Conservation (phyloP, 2,113 vertebrate genomes). For the Peucedramus taeniatus region DNA sequence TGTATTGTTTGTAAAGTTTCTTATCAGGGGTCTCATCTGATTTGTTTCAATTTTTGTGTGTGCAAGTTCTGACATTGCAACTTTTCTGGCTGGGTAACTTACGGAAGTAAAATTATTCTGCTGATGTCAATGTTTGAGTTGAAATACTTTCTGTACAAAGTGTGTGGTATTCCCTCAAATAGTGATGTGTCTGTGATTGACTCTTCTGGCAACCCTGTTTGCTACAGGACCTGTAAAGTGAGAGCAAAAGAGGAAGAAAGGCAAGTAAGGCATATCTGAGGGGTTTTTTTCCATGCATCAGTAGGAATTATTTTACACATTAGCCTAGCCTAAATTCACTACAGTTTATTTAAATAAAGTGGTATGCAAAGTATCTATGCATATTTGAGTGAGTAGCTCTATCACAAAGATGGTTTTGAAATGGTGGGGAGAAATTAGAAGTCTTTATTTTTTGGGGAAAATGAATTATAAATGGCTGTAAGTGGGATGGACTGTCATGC, state of each 20-base stretch:
- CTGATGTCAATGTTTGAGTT: neutral
- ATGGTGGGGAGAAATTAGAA: neutral
- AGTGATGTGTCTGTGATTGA: neutral
- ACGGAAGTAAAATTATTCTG: neutral
- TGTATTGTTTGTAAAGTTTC: neutral
- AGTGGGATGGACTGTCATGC: neutral
- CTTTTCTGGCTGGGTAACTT: neutral
- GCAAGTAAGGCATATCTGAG: neutral
- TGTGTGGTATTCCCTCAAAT: neutral
- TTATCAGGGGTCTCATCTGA: neutral
- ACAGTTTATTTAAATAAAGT: slow-evolving; percentile 45
- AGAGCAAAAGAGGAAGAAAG: neutral
- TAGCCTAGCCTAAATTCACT: neutral
- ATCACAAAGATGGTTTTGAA: neutral
- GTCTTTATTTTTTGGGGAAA: neutral
- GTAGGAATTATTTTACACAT: neutral
- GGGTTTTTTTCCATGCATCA: neutral
- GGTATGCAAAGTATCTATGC: slow-evolving; percentile 23
- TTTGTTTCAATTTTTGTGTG: neutral
- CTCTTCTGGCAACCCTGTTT: neutral
- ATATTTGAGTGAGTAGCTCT: neutral
- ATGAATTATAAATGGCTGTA: neutral
- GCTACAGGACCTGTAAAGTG: neutral
- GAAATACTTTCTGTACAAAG: neutral
- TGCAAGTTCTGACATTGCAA: neutral